phyloP scores from a whole-genome alignment of 2,888 invertebrate species.

The Drepana falcataria region DNA sequence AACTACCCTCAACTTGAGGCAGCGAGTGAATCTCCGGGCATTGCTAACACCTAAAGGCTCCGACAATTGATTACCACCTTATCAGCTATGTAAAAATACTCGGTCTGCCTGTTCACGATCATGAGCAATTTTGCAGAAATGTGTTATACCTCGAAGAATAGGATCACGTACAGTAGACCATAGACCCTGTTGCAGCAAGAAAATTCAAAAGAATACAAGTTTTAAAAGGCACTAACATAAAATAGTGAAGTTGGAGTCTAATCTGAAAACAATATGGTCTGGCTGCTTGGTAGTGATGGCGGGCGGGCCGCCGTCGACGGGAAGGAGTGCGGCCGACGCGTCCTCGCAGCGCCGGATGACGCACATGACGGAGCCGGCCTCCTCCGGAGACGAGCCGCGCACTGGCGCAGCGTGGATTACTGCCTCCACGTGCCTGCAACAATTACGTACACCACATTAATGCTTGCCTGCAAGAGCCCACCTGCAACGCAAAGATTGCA shows the following conservation, averaged over 20 bases:
- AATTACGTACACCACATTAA: background rate
- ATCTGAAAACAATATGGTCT: slow-evolving; percentile 94
- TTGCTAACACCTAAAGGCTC: too few relatives aligned
- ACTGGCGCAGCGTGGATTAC: slow-evolving; percentile 82
- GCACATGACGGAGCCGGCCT: slow-evolving; percentile 80
- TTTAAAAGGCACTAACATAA: slow-evolving; percentile 72
- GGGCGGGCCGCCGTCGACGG: slow-evolving; percentile 74
- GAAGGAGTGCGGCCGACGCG: slow-evolving; percentile 77
- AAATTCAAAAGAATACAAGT: background rate
- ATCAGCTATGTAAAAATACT: too few relatives aligned
- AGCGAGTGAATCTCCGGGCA: too few relatives aligned
- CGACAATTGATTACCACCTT: too few relatives aligned
- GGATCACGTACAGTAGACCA: too few relatives aligned
- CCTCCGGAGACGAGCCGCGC: slow-evolving; percentile 77
- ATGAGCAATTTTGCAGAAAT: too few relatives aligned
- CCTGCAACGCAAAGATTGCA: too few relatives aligned
- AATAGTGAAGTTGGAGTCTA: slow-evolving; percentile 91
- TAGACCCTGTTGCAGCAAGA: too few relatives aligned
- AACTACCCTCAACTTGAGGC: too few relatives aligned
- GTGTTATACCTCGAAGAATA: too few relatives aligned
- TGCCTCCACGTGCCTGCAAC: slow-evolving; percentile 84
- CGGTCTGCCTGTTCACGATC: too few relatives aligned
- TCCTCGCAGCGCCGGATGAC: slow-evolving; percentile 80
- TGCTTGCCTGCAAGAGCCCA: too few relatives aligned
- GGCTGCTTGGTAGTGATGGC: slow-evolving; percentile 83